Evolutionary conservation across 2,113 vertebrate genomes (phyloP), one percentile per base, ranked within the genome.

Genomic region (Speoplatyrhinus poulsoni): DNA sequence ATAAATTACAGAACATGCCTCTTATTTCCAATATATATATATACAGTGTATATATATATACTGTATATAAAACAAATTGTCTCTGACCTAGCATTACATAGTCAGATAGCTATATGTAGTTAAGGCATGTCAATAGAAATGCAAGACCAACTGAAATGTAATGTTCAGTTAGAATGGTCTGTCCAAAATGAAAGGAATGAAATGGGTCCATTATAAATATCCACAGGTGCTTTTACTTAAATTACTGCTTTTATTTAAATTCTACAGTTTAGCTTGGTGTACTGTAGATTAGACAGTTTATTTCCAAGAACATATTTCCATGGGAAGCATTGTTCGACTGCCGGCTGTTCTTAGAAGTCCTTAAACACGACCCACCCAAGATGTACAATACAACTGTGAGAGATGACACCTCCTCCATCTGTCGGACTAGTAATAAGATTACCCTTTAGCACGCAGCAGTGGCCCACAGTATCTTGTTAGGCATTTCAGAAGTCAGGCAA

Each of bases 361-460:
- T 53, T 15, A 15, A 13, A 53, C 52, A 53, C 36, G 5, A 41
- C 36, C 36, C 36, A 41, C 36, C 36, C 36, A 41, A 6, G 62
- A 10, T 41, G 63, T 82, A 64, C 62, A 68, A 81, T 67, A 70
- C 2, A 9, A 62, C 19, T 19, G 47, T 69, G 72, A 73, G 65
- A 77, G 74, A 79, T 73, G 82, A 80, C 74, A 63, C 70, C 71
- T 79, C 76, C 71, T 76, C 87, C 87, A 87, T 85, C 85, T 89
- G 83, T 77, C 52, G n/a, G 65, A 61, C 64, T 65, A 46, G 68
- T 86, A 81, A 85, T 86, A 81, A 87, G 82, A 90, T 87, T 88
- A 88, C 80, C 76, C 82, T 84, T 77, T 72, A 73, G 74, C 70
- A 67, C 70, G 66, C 55, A 33, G 75, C 73, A 8, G 57, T 72